Evolutionary conservation across 2,113 vertebrate genomes (phyloP), one percentile per base, ranked within the genome.

Genomic region (Camelus bactrianus): DNA sequence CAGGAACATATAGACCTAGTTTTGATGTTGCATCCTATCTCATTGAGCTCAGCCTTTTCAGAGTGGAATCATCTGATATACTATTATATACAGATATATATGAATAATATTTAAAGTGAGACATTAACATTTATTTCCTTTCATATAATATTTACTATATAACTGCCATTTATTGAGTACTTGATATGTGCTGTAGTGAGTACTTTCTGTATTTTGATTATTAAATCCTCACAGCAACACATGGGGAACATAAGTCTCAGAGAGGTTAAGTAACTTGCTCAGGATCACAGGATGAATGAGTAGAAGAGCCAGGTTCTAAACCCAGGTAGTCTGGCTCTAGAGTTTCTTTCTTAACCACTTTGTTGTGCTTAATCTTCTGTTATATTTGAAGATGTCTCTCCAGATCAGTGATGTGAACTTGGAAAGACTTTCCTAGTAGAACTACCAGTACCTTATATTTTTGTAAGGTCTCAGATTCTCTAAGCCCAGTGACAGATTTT

Each of bases 381-480:
- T 54, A 4, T 81, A 26, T 88, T 91, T 83, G n/a, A 82, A 67
- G 30, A 11, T 83, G 15, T 92, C 42, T 75, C 48, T 56, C 60
- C 16, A 64, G 50, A 83, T 73, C 54, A 13, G 9, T 70, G 19
- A 73, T 82, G 28, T 81, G 65, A 94, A 80, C 65, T 85, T 65
- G 19, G 50, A 97, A 67, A 73, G 79, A 11, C 35, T 73, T 83
- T 86, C 46, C 54, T 83, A 28, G 72, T 42, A 48, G 83, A 84
- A 50, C 24, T 70, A 15, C 20, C 69, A 35, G 38, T 22, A 54
- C 75, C 50, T 69, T 75, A 38, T 24, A 35, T 84, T 79, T 83
- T 3, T 70, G 30, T 19, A 76, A 20, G 58, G 22, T 32, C 46
- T 73, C 81, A 82, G 10, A 80, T 32, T 82, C 54, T 79, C 16